phyloP scores from a whole-genome alignment of 2,113 vertebrate genomes.

The Steatornis caripensis region DNA sequence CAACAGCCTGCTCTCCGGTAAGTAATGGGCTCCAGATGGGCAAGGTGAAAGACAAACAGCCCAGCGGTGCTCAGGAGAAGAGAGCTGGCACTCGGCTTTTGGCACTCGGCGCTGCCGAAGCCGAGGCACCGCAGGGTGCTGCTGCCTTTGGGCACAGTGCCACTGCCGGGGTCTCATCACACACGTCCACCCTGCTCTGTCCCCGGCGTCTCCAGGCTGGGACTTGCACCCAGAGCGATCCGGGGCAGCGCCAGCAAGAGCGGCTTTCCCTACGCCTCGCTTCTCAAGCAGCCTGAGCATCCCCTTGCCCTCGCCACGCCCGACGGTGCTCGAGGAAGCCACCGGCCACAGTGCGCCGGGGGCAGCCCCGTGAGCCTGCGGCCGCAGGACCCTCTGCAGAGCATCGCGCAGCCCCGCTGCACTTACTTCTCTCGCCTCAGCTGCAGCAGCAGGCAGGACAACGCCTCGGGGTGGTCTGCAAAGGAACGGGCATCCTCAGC shows the following conservation, averaged over 20 bases:
- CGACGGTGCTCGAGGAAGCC: background rate
- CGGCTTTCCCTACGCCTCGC: fast-evolving
- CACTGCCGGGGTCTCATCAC: background rate
- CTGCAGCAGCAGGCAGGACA: conserved; percentile 92
- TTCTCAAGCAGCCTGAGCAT: background rate
- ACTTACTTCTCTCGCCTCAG: conserved; percentile 90
- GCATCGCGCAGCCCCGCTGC: no score
- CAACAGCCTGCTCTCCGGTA: background rate
- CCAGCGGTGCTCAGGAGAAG: no score
- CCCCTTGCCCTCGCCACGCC: background rate
- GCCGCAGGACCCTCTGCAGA: no score
- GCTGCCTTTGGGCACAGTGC: background rate
- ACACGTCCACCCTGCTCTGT: background rate
- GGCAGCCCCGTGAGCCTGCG: background rate
- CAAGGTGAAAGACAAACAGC: background rate
- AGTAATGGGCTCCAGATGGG: background rate
- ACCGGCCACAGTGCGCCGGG: background rate
- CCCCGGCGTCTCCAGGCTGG: background rate
- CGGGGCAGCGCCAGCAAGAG: background rate
- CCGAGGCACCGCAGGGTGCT: background rate
- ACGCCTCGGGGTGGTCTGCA: conserved; percentile 90
- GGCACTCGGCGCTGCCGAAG: no score
- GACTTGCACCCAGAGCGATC: background rate
- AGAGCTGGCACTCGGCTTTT: no score
- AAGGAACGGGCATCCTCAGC: background rate